A percentile compares a stretch with the other conserved stretches of the same genome.
These are phyloP conservation scores for Amblyornis subalaris DNA, from an alignment of 2,113 vertebrate species.

Conservation along the genomic window DNA sequence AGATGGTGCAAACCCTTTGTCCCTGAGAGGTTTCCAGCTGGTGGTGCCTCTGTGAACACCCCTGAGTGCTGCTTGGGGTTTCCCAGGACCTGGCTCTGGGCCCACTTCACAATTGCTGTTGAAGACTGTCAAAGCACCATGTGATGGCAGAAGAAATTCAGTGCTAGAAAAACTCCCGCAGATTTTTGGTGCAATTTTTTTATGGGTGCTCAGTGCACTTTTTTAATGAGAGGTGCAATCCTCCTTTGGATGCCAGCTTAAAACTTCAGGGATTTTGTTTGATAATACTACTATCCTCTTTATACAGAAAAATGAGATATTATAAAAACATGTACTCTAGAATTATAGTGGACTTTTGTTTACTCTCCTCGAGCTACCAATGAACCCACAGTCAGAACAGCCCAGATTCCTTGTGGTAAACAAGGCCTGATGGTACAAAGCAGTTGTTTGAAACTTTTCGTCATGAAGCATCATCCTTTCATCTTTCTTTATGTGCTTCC, in stretches of 20 bases:
- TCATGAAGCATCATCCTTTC: background rate
- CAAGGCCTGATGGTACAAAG: background rate
- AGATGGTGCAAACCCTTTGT: background rate
- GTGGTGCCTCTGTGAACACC: background rate
- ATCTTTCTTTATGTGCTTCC: background rate
- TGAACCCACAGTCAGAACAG: background rate
- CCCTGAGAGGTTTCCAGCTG: background rate
- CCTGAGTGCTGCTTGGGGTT: background rate
- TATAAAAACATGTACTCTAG: rapidly evolving
- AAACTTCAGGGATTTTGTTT: background rate
- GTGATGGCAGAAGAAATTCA: background rate
- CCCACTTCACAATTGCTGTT: background rate
- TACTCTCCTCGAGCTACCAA: background rate
- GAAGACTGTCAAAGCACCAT: background rate
- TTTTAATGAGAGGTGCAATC: background rate
- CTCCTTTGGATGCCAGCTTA: background rate
- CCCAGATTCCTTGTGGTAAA: background rate
- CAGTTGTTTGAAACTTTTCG: background rate
- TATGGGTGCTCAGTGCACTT: background rate
- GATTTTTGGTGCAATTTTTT: background rate
- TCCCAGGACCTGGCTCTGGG: background rate
- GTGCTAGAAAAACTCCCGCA: background rate
- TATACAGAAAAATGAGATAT: background rate
- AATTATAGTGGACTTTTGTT: background rate
- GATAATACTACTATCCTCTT: background rate